Conservation (phyloP, 2,888 invertebrate genomes). For the Junonia oenone region DNA sequence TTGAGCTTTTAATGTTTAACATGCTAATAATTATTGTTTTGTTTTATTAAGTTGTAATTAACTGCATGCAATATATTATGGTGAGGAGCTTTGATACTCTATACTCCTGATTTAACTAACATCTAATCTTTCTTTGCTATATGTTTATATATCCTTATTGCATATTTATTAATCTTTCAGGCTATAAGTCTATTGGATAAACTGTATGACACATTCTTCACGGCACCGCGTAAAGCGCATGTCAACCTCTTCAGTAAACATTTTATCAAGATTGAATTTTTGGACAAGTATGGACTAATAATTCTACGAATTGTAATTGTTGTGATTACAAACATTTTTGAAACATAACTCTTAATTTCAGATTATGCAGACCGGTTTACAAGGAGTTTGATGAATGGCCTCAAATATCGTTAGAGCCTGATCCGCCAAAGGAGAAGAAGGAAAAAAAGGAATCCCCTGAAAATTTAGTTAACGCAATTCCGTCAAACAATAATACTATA, state of each 20-base stretch:
- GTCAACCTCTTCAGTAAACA: constrained; percentile 82
- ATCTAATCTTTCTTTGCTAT: constrained; percentile 10
- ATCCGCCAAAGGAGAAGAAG: constrained; percentile 57
- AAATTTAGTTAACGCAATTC: constrained; percentile 32
- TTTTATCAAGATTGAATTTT: constrained; percentile 86
- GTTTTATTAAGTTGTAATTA: not conserved
- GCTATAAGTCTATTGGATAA: constrained; percentile 83
- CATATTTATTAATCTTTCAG: constrained; percentile 75
- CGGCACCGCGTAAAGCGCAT: constrained; percentile 76
- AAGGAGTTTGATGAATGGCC: constrained; percentile 84
- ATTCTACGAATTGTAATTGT: constrained; percentile 32
- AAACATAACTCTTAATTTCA: constrained; percentile 38
- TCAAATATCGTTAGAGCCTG: constrained; percentile 66
- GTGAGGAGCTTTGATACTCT: not conserved
- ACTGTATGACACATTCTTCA: constrained; percentile 79
- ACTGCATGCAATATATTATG: constrained; percentile 5
- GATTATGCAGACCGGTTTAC: constrained; percentile 81
- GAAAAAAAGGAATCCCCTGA: constrained; percentile 51
- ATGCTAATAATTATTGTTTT: not conserved
- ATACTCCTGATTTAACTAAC: constrained; percentile 1
- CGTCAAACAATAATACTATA: constrained; percentile 37
- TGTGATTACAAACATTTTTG: constrained; percentile 5
- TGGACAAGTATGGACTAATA: constrained; percentile 78
- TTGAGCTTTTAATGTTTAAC: no score
- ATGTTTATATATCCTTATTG: constrained; percentile 51